phyloP scores from a whole-genome alignment of 2,888 invertebrate genomes.

The Synergus japonicus region DNA sequence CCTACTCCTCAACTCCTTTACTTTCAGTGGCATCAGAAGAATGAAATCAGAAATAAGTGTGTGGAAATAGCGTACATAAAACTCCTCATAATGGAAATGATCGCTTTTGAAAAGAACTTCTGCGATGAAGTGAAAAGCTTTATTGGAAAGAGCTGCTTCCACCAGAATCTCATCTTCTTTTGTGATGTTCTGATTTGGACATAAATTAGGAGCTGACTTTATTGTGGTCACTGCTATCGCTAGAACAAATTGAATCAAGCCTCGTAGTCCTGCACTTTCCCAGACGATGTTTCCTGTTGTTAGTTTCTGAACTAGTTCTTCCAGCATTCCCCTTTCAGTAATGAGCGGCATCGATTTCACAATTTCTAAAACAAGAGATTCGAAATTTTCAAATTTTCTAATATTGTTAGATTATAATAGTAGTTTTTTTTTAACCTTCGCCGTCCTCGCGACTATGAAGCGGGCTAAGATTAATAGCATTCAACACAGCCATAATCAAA shows the following conservation, averaged over 20 bases:
- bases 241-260: slow-evolving; percentile 84
- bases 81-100: slow-evolving; percentile 86
- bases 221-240: slow-evolving; percentile 84
- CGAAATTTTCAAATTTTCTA: not conserved
- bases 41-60: slow-evolving; percentile 94
- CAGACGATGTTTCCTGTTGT: slow-evolving; percentile 76
- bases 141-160: slow-evolving; percentile 87
- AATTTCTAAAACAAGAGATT: slow-evolving; percentile 64
- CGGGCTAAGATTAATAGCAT: slow-evolving; percentile 90
- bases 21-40: slow-evolving; percentile 93
- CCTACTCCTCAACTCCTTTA: slow-evolving; percentile 88
- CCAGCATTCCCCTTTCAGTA: slow-evolving; percentile 69
- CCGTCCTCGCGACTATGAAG: slow-evolving; percentile 87
- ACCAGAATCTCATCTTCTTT: slow-evolving; percentile 90
- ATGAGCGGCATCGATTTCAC: slow-evolving; percentile 73
- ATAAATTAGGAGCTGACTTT: slow-evolving; percentile 80
- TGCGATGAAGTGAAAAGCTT: slow-evolving; percentile 89
- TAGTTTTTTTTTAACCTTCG: slow-evolving; percentile 77
- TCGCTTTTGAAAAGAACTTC: slow-evolving; percentile 85
- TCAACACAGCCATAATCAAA: slow-evolving; percentile 89
- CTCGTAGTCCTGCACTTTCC: slow-evolving; percentile 80
- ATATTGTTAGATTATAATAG: not conserved
- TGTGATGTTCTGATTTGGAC: slow-evolving; percentile 80
- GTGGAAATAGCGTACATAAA: slow-evolving; percentile 90
- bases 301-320: slow-evolving; percentile 83